These are phyloP conservation scores for Drosophila truncata DNA, from an alignment of 1,140 invertebrate genomes.

Conservation along the genomic window DNA sequence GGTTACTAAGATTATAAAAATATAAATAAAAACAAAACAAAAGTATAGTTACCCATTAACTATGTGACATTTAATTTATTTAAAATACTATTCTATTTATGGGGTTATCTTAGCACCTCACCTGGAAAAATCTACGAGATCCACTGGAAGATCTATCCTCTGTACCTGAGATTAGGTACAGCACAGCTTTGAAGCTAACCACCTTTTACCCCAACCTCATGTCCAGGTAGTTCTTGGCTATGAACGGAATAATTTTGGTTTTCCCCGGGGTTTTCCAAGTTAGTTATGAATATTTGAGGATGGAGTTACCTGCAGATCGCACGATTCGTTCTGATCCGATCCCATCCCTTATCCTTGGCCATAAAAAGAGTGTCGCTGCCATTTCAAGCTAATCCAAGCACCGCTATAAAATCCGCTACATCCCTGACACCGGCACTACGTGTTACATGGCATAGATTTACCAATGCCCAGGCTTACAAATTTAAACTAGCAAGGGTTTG, in stretches of 20 bases:
- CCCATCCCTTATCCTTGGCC: constrained; percentile 16
- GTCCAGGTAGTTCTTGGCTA: constrained; percentile 49
- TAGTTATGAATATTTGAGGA: constrained; percentile 63
- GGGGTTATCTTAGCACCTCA: neutral
- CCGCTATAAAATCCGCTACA: constrained; percentile 53
- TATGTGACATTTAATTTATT: too few species aligned
- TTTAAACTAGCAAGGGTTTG: constrained; percentile 35
- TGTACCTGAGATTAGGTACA: neutral
- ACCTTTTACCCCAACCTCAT: constrained; percentile 13
- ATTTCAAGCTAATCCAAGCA: constrained; percentile 56
- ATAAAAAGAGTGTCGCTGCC: constrained; percentile 48
- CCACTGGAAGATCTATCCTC: neutral
- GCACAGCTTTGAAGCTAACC: constrained; percentile 2
- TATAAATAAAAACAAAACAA: too few species aligned
- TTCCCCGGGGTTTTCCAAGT: constrained; percentile 77
- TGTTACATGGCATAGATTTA: constrained; percentile 27
- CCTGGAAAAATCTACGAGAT: neutral
- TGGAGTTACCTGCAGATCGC: constrained; percentile 45
- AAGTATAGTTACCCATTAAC: too few species aligned
- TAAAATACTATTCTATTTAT: neutral
- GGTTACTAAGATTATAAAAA: too few species aligned
- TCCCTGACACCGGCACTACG: constrained; percentile 10
- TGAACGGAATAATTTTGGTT: constrained; percentile 69
- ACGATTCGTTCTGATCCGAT: constrained; percentile 19
- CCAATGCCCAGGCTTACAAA: constrained; percentile 43